Conservation (phyloP, 1,140 invertebrate genomes). For the Platorchestia sp. region DNA sequence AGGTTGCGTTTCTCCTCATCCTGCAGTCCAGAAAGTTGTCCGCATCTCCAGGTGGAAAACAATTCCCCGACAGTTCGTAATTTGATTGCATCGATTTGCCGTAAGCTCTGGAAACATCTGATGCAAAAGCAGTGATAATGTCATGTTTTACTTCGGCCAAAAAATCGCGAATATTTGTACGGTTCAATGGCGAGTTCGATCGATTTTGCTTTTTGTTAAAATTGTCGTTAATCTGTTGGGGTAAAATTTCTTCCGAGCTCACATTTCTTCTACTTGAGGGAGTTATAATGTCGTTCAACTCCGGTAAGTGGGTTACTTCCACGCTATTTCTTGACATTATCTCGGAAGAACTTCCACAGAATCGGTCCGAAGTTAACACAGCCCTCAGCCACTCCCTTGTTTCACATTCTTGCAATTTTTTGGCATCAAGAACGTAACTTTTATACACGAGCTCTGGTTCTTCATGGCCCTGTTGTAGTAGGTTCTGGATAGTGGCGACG, state of each 20-base stretch:
- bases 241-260: neutral
- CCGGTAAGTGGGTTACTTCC: neutral
- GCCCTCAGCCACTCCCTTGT: neutral
- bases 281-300: neutral
- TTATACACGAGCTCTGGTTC: conserved; percentile 23
- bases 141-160: neutral
- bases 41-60: neutral
- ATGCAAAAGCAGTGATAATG: neutral
- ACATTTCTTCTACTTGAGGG: neutral
- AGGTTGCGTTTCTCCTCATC: neutral
- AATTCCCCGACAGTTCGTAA: neutral
- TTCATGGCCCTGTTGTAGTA: neutral
- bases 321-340: neutral
- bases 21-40: neutral
- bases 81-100: neutral
- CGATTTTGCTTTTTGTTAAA: neutral
- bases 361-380: neutral
- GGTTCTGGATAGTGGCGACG: neutral
- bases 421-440: conserved; percentile 4
- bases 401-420: neutral
- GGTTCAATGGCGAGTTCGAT: neutral
- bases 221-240: neutral
- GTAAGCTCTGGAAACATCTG: neutral
- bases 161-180: neutral
- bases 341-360: neutral